A percentile compares a stretch with the other conserved stretches of the same genome.
These are phyloP conservation scores for Drosophila dives DNA, from an alignment of 2,888 invertebrate genomes.

Conservation along the genomic window DNA sequence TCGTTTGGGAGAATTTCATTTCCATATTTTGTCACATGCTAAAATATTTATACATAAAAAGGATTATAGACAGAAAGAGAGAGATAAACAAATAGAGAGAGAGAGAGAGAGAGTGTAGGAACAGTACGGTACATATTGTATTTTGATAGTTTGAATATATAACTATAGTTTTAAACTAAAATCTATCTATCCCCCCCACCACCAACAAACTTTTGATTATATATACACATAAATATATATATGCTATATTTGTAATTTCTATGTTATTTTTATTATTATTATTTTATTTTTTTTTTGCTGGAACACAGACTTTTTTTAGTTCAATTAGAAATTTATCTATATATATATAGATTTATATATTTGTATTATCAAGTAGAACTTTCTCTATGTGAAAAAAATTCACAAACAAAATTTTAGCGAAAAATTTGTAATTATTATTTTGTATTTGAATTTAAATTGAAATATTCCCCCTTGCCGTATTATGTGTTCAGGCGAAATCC, in stretches of 20 bases:
- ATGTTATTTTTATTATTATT: conserved; percentile 26
- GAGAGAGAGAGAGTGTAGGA: conserved; percentile 1
- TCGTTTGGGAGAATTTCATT: conserved; percentile 42
- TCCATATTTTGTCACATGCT: conserved; percentile 49
- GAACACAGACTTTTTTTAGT: conserved; percentile 66
- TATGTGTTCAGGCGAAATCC: conserved; percentile 53
- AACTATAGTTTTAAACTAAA: conserved; percentile 63
- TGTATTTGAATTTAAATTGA: conserved; percentile 17
- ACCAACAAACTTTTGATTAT: conserved; percentile 31
- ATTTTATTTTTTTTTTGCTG: conserved; percentile 23
- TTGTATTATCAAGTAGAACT: conserved; percentile 26
- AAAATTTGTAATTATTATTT: conserved; percentile 19
- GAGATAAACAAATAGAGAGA: background rate
- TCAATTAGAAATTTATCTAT: conserved; percentile 60
- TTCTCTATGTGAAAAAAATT: conserved; percentile 10
- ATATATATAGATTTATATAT: conserved; percentile 27
- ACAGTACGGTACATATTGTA: conserved; percentile 50
- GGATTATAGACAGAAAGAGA: background rate
- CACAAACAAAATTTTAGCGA: conserved; percentile 21
- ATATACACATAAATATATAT: conserved; percentile 27
- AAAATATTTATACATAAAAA: conserved; percentile 33
- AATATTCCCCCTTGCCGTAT: conserved; percentile 43
- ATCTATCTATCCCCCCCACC: conserved; percentile 42
- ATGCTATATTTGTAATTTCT: conserved; percentile 30
- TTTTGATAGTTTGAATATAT: conserved; percentile 52